Percentiles rank a stretch among this genome's conserved stretches.
phyloP scores from a whole-genome alignment of 2,113 vertebrate genomes.

The Apteryx mantelli region DNA sequence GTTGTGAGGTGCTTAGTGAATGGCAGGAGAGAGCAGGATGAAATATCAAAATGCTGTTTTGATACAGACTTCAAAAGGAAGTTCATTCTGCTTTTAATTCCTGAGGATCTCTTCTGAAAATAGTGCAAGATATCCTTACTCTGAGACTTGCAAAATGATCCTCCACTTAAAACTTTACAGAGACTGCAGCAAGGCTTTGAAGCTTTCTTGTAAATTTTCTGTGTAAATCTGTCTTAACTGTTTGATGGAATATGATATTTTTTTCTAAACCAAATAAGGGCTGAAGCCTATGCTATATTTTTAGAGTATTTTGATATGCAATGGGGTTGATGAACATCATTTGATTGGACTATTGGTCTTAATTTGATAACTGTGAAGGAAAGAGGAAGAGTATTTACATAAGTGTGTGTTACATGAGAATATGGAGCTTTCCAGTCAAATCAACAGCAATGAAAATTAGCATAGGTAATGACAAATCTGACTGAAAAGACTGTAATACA shows the following conservation, averaged over 20 bases:
- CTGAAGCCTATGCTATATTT: not conserved
- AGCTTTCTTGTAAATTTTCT: not conserved
- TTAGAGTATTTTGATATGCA: not conserved
- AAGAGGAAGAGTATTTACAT: not conserved
- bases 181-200: not conserved
- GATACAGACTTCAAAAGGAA: not conserved
- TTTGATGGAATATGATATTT: not conserved
- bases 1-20: not conserved
- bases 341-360: not conserved
- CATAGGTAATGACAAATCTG: not conserved
- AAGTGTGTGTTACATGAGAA: not conserved
- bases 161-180: not conserved
- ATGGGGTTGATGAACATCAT: not conserved
- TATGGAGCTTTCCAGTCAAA: not conserved
- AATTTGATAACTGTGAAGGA: not conserved
- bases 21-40: not conserved
- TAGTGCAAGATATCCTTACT: not conserved
- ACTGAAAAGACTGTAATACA: not conserved
- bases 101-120: not conserved
- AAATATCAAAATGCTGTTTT: not conserved
- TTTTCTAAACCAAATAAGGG: not conserved
- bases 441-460: constrained; percentile 5
- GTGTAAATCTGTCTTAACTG: not conserved
- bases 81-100: not conserved
- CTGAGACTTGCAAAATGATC: not conserved